Percentiles rank a stretch among this genome's conserved stretches.
Evolutionary conservation across 2,113 vertebrate species (phyloP).

Genomic region (Myotis brandtii): DNA sequence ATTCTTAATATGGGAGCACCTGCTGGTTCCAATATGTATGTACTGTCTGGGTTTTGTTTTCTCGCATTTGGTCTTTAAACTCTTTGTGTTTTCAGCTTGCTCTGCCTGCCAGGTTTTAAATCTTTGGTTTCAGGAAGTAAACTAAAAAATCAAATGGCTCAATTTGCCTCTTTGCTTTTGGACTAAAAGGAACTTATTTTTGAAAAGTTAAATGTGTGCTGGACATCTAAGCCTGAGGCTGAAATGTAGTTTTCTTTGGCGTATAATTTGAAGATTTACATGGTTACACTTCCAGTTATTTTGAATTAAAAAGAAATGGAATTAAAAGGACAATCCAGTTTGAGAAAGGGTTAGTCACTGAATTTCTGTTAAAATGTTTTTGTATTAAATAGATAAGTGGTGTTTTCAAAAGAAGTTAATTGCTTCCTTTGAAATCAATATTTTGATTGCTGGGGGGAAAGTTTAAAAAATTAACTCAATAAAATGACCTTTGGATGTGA

Average conservation of each 20-base stretch:
- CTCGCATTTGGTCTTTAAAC: not conserved
- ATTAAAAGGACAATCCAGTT: constrained; percentile 27
- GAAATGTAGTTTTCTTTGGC: not conserved
- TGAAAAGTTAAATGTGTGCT: constrained; percentile 8
- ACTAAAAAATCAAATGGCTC: not conserved
- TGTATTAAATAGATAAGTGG: not conserved
- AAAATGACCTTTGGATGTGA: not conserved
- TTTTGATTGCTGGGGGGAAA: not conserved
- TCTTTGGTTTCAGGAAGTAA: constrained; percentile 71
- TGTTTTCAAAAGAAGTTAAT: constrained; percentile 38
- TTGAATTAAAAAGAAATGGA: constrained; percentile 39
- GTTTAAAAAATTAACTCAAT: not conserved
- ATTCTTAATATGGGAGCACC: not conserved
- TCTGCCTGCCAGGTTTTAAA: constrained; percentile 1
- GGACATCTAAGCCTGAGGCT: not conserved
- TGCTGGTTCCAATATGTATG: not conserved
- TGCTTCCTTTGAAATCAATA: constrained; percentile 38
- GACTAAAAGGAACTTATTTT: constrained; percentile 15
- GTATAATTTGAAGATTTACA: not conserved
- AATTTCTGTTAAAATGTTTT: not conserved
- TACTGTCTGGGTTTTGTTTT: not conserved
- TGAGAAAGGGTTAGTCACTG: not conserved
- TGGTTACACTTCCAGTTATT: not conserved
- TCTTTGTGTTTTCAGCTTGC: not conserved
- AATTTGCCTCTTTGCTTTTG: not conserved